Conservation (phyloP, 2,888 invertebrate genomes). For the Linnaemya tessellans region DNA sequence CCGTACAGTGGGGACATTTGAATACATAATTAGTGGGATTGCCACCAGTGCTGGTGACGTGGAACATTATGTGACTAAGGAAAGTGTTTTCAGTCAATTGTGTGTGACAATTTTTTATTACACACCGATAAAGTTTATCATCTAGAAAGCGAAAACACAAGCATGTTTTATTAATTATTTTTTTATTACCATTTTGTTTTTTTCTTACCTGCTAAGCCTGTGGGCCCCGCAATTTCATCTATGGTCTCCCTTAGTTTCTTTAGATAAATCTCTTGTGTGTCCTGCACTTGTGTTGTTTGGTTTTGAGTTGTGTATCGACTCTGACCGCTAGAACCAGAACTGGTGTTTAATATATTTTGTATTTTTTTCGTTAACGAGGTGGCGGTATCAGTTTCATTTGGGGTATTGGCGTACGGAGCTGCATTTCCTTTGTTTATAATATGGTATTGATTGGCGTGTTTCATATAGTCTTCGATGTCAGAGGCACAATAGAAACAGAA, state of each 20-base stretch:
- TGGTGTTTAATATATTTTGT: slow-evolving; percentile 73
- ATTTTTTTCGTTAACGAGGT: slow-evolving; percentile 75
- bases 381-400: slow-evolving; percentile 37
- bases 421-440: slow-evolving; percentile 64
- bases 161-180: neutral
- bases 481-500: slow-evolving; percentile 75
- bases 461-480: slow-evolving; percentile 76
- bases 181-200: neutral
- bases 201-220: slow-evolving; percentile 74
- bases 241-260: slow-evolving; percentile 75
- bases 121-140: slow-evolving; percentile 76
- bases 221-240: slow-evolving; percentile 73
- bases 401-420: neutral
- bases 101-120: slow-evolving; percentile 74
- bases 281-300: slow-evolving; percentile 27
- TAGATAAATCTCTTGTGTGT: slow-evolving; percentile 49
- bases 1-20: slow-evolving; percentile 75
- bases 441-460: slow-evolving; percentile 76
- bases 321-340: neutral
- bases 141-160: slow-evolving; percentile 68
- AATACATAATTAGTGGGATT: slow-evolving; percentile 71
- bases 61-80: slow-evolving; percentile 76
- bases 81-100: slow-evolving; percentile 75
- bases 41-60: slow-evolving; percentile 71
- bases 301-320: slow-evolving; percentile 6